Percentiles rank a stretch among this genome's conserved stretches.
phyloP scores from a whole-genome alignment of 1,140 invertebrate species.

The Chlorops oryzae region DNA sequence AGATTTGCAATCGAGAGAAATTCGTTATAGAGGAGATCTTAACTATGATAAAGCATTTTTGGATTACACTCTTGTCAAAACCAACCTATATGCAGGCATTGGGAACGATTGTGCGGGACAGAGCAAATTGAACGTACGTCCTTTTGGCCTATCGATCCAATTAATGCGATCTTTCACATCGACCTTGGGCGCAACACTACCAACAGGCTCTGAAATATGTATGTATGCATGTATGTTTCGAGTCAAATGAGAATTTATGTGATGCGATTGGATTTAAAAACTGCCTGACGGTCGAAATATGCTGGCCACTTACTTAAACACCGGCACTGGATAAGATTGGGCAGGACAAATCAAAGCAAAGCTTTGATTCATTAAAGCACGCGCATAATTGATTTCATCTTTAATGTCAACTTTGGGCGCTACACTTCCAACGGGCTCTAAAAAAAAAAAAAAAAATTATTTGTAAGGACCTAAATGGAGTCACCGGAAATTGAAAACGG shows the following conservation, averaged over 20 bases:
- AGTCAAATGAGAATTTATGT: too few relatives aligned
- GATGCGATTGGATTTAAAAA: background rate
- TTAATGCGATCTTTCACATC: slow-evolving; percentile 26
- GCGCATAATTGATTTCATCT: slow-evolving; percentile 38
- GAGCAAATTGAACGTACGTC: slow-evolving; percentile 49
- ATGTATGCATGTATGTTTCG: too few relatives aligned
- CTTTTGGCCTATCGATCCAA: slow-evolving; percentile 29
- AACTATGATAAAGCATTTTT: too few relatives aligned
- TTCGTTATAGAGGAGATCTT: too few relatives aligned
- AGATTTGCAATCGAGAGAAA: too few relatives aligned
- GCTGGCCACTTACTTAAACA: slow-evolving; percentile 52
- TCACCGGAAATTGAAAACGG: too few relatives aligned
- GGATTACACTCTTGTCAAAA: too few relatives aligned
- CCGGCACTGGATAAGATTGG: slow-evolving; percentile 57
- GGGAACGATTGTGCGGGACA: slow-evolving; percentile 63
- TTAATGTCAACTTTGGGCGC: slow-evolving; percentile 56
- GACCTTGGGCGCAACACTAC: slow-evolving; percentile 60
- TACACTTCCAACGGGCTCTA: slow-evolving; percentile 65
- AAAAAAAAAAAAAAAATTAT: slow-evolving; percentile 5
- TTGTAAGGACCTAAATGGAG: too few relatives aligned
- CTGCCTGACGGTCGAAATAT: slow-evolving; percentile 17
- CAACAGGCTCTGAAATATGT: slow-evolving; percentile 56
- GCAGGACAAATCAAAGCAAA: slow-evolving; percentile 60
- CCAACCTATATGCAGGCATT: slow-evolving; percentile 57
- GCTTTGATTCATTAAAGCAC: slow-evolving; percentile 42